These are phyloP conservation scores for Takifugu rubripes DNA, from an alignment of 2,797 vertebrate species.

Conservation along the genomic window DNA sequence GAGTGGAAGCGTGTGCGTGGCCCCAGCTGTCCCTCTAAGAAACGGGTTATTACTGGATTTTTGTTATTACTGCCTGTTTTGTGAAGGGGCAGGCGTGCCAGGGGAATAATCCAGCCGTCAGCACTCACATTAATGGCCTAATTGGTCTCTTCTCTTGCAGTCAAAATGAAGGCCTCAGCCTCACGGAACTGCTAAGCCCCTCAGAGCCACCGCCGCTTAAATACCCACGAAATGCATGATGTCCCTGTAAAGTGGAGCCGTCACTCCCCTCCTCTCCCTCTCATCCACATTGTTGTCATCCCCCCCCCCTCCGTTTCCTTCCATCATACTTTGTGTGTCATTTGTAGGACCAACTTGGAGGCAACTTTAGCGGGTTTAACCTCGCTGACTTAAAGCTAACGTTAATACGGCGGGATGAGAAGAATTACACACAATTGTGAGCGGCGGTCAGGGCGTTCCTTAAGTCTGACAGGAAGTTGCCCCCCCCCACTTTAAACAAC, in stretches of 20 bases:
- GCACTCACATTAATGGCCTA: slow-evolving; percentile 77
- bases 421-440: slow-evolving; percentile 21
- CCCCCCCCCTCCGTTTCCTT: slow-evolving; percentile 29
- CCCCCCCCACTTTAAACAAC: not conserved
- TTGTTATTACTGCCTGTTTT: slow-evolving; percentile 74
- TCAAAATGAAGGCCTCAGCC: slow-evolving; percentile 64
- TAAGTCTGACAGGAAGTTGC: too few relatives aligned
- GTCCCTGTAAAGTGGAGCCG: slow-evolving; percentile 59
- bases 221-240: slow-evolving; percentile 59
- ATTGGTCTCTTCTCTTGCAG: slow-evolving; percentile 72
- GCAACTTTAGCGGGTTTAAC: slow-evolving; percentile 51
- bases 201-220: slow-evolving; percentile 55
- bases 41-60: slow-evolving; percentile 59
- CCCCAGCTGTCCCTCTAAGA: slow-evolving; percentile 60
- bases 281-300: slow-evolving; percentile 63
- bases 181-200: slow-evolving; percentile 65
- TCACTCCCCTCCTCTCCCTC: slow-evolving; percentile 44
- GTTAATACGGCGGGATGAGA: slow-evolving; percentile 16
- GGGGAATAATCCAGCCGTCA: slow-evolving; percentile 77
- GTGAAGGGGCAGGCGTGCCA: slow-evolving; percentile 64
- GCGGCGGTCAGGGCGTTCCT: not conserved
- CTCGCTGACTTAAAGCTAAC: slow-evolving; percentile 40
- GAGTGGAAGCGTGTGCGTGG: slow-evolving; percentile 12
- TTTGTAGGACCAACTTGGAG: slow-evolving; percentile 34
- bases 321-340: slow-evolving; percentile 44